These are phyloP conservation scores for Andrena praecox DNA, from an alignment of 2,888 invertebrate species.

Conservation along the genomic window DNA sequence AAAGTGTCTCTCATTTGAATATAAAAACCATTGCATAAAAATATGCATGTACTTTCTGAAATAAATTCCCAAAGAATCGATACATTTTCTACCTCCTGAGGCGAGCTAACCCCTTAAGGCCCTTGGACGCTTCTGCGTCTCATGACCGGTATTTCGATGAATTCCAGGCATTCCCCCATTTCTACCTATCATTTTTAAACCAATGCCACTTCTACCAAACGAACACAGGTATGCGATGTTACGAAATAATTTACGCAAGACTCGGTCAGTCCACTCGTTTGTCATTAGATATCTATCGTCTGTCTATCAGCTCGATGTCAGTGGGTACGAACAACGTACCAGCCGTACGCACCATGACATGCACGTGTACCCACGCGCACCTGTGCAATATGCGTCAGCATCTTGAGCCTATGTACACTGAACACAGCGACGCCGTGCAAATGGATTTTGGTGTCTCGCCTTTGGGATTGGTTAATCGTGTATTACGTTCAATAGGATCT, in stretches of 20 bases:
- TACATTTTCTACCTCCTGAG: too few species aligned
- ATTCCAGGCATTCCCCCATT: too few species aligned
- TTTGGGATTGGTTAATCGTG: conserved; percentile 45
- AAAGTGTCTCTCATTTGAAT: too few species aligned
- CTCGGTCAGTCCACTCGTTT: conserved; percentile 40
- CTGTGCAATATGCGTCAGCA: conserved; percentile 40
- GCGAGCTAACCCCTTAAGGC: too few species aligned
- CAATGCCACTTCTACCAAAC: background rate
- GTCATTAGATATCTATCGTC: conserved; percentile 28
- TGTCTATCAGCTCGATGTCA: conserved; percentile 8
- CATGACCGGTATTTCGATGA: too few species aligned
- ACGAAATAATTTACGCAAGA: background rate
- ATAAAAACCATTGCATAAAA: too few species aligned
- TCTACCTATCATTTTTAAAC: too few species aligned
- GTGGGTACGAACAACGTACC: too few species aligned
- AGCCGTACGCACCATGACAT: too few species aligned
- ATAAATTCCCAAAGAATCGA: too few species aligned
- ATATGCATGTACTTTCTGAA: too few species aligned
- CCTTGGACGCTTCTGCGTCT: too few species aligned
- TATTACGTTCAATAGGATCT: conserved; percentile 31
- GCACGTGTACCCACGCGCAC: conserved; percentile 43
- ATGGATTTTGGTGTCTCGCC: conserved; percentile 53
- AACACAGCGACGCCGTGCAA: conserved; percentile 34
- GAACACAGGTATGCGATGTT: background rate
- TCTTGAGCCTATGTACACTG: conserved; percentile 48